Conservation (phyloP, 1,140 invertebrate species). For the Battus philenor region DNA sequence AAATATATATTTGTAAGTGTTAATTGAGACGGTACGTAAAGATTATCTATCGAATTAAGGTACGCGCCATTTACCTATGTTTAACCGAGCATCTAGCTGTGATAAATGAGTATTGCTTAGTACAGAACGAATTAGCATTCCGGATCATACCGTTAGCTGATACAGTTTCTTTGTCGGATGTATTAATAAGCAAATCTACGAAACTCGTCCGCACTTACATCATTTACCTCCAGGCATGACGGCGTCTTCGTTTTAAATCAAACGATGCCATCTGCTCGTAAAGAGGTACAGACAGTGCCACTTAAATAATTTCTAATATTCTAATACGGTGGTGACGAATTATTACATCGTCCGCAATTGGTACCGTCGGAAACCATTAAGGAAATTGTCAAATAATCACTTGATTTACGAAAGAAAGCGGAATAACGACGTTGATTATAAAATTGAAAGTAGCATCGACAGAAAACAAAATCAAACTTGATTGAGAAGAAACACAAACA, state of each 20-base stretch:
- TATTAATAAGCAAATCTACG: conserved; percentile 66
- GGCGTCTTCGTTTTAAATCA: conserved; percentile 25
- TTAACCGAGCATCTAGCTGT: conserved; percentile 37
- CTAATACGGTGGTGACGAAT: no score
- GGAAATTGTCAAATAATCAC: no score
- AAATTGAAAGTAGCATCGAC: no score
- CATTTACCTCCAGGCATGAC: conserved; percentile 29
- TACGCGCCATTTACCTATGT: conserved; percentile 56
- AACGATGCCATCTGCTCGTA: conserved; percentile 14
- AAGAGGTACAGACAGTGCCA: conserved; percentile 1
- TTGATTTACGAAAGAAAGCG: no score
- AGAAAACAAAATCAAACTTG: no score
- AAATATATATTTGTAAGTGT: no score
- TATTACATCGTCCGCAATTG: no score
- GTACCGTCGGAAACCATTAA: no score
- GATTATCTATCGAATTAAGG: conserved; percentile 53
- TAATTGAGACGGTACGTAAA: conserved; percentile 51
- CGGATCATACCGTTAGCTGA: conserved; percentile 63
- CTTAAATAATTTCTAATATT: conserved; percentile 12
- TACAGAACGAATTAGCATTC: conserved; percentile 65
- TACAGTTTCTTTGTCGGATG: conserved; percentile 68
- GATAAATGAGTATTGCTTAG: conserved; percentile 60
- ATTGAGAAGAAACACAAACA: no score
- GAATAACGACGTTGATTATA: no score
- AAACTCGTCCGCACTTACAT: conserved; percentile 41